Evolutionary conservation across 1,140 invertebrate species (phyloP).

Genomic region (Melitaea cinxia): DNA sequence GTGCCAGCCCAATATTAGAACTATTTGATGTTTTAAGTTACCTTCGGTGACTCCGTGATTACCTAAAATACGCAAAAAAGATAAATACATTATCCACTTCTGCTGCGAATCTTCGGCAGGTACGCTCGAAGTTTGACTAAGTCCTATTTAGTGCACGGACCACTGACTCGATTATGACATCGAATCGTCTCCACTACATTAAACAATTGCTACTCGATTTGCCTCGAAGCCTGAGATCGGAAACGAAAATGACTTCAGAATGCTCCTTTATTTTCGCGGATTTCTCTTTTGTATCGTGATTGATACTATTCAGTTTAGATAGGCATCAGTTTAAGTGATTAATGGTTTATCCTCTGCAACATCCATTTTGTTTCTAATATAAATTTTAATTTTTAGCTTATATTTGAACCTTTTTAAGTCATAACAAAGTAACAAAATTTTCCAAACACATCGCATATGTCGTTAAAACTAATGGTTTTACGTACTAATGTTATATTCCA

Average conservation of each 20-base stretch:
- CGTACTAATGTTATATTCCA: too few relatives aligned
- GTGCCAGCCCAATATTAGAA: too few relatives aligned
- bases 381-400: too few relatives aligned
- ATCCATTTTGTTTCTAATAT: too few relatives aligned
- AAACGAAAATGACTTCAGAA: slow-evolving; percentile 21
- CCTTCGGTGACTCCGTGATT: too few relatives aligned
- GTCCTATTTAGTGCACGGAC: slow-evolving; percentile 36
- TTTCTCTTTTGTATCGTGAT: slow-evolving; percentile 6
- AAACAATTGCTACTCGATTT: slow-evolving; percentile 33
- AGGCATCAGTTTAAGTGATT: not conserved
- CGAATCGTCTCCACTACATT: slow-evolving; percentile 42
- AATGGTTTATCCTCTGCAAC: too few relatives aligned
- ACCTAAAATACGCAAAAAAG: not conserved
- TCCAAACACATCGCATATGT: too few relatives aligned
- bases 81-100: not conserved
- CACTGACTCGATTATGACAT: slow-evolving; percentile 52
- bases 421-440: too few relatives aligned
- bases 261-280: slow-evolving; percentile 13
- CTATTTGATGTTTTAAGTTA: too few relatives aligned
- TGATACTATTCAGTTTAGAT: slow-evolving; percentile 6
- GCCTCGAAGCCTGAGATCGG: slow-evolving; percentile 12
- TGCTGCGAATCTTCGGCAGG: not conserved
- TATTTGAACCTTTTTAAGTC: too few relatives aligned
- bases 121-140: slow-evolving; percentile 12
- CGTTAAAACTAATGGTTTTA: too few relatives aligned